Conservation (phyloP, 2,113 vertebrate species). For the human region DNA sequence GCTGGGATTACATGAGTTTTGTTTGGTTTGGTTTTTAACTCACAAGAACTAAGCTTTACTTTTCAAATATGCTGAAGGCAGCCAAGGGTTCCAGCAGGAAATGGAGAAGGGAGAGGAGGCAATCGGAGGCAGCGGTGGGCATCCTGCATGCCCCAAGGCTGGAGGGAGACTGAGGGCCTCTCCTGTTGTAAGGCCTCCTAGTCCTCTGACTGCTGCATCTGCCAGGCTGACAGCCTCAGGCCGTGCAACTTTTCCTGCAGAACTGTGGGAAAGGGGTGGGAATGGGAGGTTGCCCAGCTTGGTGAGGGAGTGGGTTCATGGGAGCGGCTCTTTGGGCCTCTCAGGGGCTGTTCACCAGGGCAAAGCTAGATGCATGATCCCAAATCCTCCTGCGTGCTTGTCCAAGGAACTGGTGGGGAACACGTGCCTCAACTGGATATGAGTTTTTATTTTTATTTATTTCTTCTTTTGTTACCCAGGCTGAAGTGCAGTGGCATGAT, state of each 20-base stretch:
- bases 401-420: not conserved
- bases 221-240: not conserved
- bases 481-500: too few relatives aligned
- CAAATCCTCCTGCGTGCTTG: not conserved
- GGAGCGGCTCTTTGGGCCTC: not conserved
- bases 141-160: not conserved
- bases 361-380: not conserved
- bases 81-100: not conserved
- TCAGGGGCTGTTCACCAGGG: not conserved
- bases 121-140: not conserved
- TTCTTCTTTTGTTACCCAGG: too few relatives aligned
- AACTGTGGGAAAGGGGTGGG: too few relatives aligned
- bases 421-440: not conserved
- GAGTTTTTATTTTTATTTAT: not conserved
- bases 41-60: not conserved
- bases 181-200: too few relatives aligned
- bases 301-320: too few relatives aligned
- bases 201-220: not conserved
- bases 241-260: too few relatives aligned
- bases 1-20: too few relatives aligned
- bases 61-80: not conserved
- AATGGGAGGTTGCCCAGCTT: fast-evolving
- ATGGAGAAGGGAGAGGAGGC: not conserved
- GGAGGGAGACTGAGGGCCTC: not conserved
- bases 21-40: not conserved